These are phyloP conservation scores for Drosophila pseudoobscura DNA, from an alignment of 1,140 invertebrate genomes.

Conservation along the genomic window DNA sequence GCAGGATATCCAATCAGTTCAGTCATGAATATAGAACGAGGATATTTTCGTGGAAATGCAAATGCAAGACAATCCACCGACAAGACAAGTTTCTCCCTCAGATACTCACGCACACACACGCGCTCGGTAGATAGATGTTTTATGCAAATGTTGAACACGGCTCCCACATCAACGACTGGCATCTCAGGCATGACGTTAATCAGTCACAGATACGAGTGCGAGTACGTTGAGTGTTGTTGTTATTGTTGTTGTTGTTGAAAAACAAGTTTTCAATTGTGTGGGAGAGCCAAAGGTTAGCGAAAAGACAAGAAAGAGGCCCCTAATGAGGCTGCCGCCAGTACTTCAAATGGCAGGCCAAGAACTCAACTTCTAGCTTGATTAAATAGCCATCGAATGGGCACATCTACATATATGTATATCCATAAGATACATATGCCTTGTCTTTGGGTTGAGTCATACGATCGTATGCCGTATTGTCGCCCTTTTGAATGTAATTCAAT, in stretches of 20 bases:
- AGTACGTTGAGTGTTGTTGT: neutral
- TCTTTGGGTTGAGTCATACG: conserved; percentile 36
- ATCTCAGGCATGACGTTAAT: conserved; percentile 34
- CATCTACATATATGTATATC: no score
- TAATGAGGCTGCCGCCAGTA: conserved; percentile 51
- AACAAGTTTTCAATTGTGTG: conserved; percentile 62
- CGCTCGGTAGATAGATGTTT: no score
- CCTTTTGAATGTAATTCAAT: conserved; percentile 75
- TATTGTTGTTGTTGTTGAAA: conserved; percentile 22
- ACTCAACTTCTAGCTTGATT: conserved; percentile 29
- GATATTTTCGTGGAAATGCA: neutral
- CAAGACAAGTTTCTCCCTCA: conserved; percentile 26
- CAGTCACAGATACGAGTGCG: conserved; percentile 12
- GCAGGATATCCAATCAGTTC: no score
- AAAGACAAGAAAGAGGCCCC: conserved; percentile 12
- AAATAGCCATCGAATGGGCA: conserved; percentile 35
- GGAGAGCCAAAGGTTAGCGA: conserved; percentile 46
- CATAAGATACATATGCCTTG: conserved; percentile 29
- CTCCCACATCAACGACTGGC: conserved; percentile 29
- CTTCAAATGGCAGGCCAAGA: conserved; percentile 32
- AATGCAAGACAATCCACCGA: conserved; percentile 16
- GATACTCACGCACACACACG: no score
- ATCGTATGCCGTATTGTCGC: conserved; percentile 38
- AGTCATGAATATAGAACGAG: no score
- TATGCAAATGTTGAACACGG: neutral